A percentile compares a stretch with the other conserved stretches of the same genome.
These are phyloP conservation scores for Cerastoderma edule DNA, from an alignment of 2,888 invertebrate genomes.

Conservation along the genomic window DNA sequence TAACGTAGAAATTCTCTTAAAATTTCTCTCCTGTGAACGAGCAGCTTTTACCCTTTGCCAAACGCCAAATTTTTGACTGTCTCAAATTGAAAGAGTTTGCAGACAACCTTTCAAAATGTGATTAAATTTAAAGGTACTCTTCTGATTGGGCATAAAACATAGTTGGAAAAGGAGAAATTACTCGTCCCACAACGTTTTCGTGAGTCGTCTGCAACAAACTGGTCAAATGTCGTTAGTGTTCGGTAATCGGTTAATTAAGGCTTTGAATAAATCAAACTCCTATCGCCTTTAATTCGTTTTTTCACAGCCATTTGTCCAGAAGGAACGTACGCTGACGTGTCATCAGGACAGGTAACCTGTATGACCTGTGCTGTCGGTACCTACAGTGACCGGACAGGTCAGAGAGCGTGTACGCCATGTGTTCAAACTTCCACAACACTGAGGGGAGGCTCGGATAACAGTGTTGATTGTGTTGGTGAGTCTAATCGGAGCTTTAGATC, in stretches of 20 bases:
- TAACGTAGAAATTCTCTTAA: too few species aligned
- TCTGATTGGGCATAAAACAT: neutral
- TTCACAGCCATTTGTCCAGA: constrained; percentile 39
- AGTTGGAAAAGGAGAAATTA: neutral
- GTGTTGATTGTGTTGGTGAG: neutral
- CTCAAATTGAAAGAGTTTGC: too few species aligned
- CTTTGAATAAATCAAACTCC: neutral
- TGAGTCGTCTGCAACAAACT: neutral
- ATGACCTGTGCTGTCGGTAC: neutral
- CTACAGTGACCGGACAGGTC: constrained; percentile 9
- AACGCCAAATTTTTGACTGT: too few species aligned
- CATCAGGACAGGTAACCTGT: constrained; percentile 1
- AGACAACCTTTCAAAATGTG: too few species aligned
- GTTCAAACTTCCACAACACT: constrained; percentile 16
- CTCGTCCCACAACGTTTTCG: neutral
- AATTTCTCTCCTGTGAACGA: too few species aligned
- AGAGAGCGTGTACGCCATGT: constrained; percentile 19
- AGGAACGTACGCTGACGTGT: constrained; percentile 20
- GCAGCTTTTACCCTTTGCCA: too few species aligned
- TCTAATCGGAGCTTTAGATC: neutral
- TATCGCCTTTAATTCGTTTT: neutral
- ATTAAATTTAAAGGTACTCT: too few species aligned
- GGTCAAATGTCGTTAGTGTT: neutral
- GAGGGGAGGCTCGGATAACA: neutral
- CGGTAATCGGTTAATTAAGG: neutral